Base-by-base conservation (phyloP, 2,797 vertebrate species). In the Capromys pilorides region DNA sequence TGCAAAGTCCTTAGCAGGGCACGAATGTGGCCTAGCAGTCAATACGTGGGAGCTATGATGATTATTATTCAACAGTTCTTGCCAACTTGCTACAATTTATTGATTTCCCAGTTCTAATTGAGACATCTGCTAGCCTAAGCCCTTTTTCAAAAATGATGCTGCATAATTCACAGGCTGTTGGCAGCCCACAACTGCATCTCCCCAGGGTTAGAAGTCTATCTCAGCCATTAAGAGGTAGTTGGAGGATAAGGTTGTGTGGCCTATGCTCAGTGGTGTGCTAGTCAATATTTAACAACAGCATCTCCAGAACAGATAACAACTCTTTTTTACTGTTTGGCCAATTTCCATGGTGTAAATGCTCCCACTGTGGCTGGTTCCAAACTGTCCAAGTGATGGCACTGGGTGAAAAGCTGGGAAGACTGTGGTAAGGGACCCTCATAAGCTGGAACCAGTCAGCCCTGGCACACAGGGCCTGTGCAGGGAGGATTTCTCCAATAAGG, bases 21-120 rank as follows among this genome's bases (percentile, higher is more conserved):
- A 79, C 31, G 78, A 36, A 66, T 78, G 61, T 22, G 84, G 54
- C 78, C 90, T 77, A 90, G 66, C 31, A 36, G 24, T 78, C 81
- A 77, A 71, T 84, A 54, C 49, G 61, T 57, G 36, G 66, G 19
- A 62, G 59, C 51, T 80, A 62, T 24, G 86, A 85, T 80, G 61
- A 78, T 90, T 91, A 88, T 75, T 79, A 91, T 85, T 91, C 89
- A 95, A 16, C 45, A 57, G 16, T 61, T 45, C 69, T 94, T 41
- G 87, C 84, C 84, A 94, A 71, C 6, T 54, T 64, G 59, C 36
- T 51, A 45, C 26, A 67, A 51, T 64, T 86, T 89, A 95, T 83
- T 91, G 71, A 69, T 86, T 95, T 89, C 51, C 81, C 39, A 61
- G 49, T 61, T 75, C 64, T 45, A 19, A 57, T 57, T 22, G 26